Evolutionary conservation across 1,140 invertebrate species (phyloP).

Genomic region (Drosophila insularis): DNA sequence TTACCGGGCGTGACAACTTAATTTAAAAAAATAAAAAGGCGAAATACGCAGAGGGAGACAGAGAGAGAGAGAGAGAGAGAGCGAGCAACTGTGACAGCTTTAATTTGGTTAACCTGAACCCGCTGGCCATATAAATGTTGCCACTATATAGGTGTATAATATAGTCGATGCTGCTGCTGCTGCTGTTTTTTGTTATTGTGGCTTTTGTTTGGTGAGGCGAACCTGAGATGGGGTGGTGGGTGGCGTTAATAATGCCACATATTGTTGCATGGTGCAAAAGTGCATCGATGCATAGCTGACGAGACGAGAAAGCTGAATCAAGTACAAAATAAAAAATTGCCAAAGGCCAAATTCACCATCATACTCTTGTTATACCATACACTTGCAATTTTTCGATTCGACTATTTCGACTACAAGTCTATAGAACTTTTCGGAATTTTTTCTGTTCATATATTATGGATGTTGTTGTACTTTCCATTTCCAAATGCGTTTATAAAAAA

Average conservation of each 20-base stretch:
- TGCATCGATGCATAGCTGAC: constrained; percentile 59
- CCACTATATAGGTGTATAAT: background rate
- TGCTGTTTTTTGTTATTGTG: constrained; percentile 20
- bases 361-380: background rate
- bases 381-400: background rate
- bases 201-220: constrained; percentile 5
- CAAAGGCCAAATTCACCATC: background rate
- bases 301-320: constrained; percentile 29
- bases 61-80: constrained; percentile 16
- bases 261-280: constrained; percentile 27
- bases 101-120: constrained; percentile 49
- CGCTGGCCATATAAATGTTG: constrained; percentile 25
- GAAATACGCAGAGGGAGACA: constrained; percentile 7
- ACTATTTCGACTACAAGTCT: background rate
- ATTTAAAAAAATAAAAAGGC: constrained; percentile 47
- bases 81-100: constrained; percentile 29
- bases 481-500: too few species aligned
- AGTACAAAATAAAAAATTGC: constrained; percentile 26
- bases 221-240: background rate
- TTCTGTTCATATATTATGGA: too few species aligned
- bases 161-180: constrained; percentile 11
- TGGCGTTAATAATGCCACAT: constrained; percentile 45
- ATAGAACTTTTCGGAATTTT: too few species aligned
- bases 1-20: constrained; percentile 55
- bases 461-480: too few species aligned